A percentile compares a stretch with the other conserved stretches of the same genome.
Evolutionary conservation across 2,797 vertebrate species (phyloP).

Genomic region (Hybognathus amarus): DNA sequence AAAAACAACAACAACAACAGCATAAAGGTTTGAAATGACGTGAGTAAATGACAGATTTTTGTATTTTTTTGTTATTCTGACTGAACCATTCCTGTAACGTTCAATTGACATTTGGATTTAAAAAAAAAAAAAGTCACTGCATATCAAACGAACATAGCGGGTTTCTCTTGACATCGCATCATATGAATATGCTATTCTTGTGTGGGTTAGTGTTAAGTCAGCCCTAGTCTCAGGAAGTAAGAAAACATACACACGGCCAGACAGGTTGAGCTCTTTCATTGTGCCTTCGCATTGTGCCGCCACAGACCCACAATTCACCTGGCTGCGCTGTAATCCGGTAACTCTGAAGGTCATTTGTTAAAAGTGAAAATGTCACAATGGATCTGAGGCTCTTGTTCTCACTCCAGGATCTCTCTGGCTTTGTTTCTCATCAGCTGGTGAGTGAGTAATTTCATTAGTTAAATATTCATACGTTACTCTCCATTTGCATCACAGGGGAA

Average conservation of each 20-base stretch:
- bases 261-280: constrained; percentile 15
- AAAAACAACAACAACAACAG: not conserved
- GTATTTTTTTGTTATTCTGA: not conserved
- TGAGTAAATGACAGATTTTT: not conserved
- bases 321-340: constrained; percentile 65
- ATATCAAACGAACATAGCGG: not conserved
- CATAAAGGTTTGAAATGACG: not conserved
- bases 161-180: constrained; percentile 23
- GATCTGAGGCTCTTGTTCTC: constrained; percentile 73
- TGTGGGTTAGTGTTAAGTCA: constrained; percentile 23
- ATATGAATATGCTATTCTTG: constrained; percentile 10
- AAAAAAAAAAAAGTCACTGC: not conserved
- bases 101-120: constrained; percentile 13
- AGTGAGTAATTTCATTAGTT: constrained; percentile 84
- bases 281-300: not conserved
- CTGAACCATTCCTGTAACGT: not conserved
- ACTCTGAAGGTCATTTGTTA: constrained; percentile 67
- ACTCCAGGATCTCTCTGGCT: constrained; percentile 66
- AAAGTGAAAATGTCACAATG: constrained; percentile 69
- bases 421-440: constrained; percentile 71
- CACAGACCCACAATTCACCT: constrained; percentile 57
- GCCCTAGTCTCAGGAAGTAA: constrained; percentile 43
- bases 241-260: constrained; percentile 2
- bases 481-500: constrained; percentile 78
- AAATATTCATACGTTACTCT: constrained; percentile 84